Evolutionary conservation across 2,113 vertebrate species (phyloP).

Genomic region (Lontra canadensis): DNA sequence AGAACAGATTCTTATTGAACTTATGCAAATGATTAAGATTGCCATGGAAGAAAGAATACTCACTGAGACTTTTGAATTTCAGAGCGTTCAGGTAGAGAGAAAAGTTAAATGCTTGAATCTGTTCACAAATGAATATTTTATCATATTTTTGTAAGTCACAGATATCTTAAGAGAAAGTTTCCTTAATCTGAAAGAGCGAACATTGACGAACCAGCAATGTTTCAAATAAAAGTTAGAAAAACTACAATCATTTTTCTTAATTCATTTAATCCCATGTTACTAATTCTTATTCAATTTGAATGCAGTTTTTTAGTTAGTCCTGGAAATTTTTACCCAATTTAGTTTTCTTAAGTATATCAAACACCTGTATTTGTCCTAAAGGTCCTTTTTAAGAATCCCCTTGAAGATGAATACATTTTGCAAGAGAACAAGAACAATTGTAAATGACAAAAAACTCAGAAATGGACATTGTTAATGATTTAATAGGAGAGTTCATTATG

Average conservation of each 20-base stretch:
- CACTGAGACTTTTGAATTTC: not conserved
- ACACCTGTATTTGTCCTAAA: not conserved
- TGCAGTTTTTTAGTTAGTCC: not conserved
- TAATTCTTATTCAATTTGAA: not conserved
- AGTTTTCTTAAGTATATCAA: not conserved
- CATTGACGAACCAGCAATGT: not conserved
- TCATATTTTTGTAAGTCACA: not conserved
- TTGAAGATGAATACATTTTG: not conserved
- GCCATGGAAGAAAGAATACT: not conserved
- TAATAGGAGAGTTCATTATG: not conserved
- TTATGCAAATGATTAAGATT: not conserved
- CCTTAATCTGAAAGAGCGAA: not conserved
- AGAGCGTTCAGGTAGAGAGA: not conserved
- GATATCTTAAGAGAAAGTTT: not conserved
- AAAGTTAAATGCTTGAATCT: not conserved
- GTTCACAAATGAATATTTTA: not conserved
- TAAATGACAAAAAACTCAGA: not conserved
- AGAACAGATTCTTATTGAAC: not conserved
- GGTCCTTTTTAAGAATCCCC: not conserved
- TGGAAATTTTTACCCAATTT: not conserved
- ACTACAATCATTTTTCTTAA: not conserved
- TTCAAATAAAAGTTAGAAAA: not conserved
- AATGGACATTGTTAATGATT: not conserved
- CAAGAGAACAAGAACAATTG: not conserved
- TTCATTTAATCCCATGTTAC: not conserved